Conservation (phyloP, 2,113 vertebrate genomes). For the Regulus satrapa region DNA sequence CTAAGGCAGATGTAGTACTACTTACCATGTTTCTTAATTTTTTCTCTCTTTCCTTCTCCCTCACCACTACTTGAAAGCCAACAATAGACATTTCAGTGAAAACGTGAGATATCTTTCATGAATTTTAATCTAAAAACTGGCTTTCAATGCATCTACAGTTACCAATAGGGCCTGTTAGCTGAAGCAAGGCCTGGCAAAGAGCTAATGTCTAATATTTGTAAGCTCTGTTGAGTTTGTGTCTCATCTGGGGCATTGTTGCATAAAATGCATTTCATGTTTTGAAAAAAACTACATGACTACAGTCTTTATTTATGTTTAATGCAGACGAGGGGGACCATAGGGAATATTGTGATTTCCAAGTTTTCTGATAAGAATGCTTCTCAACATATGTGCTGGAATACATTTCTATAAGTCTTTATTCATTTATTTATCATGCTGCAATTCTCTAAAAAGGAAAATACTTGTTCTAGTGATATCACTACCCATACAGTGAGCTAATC, state of each 20-base stretch:
- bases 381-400: constrained; percentile 29
- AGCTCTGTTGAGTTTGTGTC: constrained; percentile 55
- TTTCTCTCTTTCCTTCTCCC: background rate
- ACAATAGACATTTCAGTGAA: background rate
- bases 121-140: constrained; percentile 68
- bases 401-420: constrained; percentile 64
- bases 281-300: constrained; percentile 3
- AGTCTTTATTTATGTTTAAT: constrained; percentile 71
- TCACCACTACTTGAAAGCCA: background rate
- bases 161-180: constrained; percentile 53
- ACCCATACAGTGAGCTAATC: constrained; percentile 38
- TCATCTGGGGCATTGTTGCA: constrained; percentile 67
- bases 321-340: constrained; percentile 29
- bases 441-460: constrained; percentile 66
- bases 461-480: constrained; percentile 54
- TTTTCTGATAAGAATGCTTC: constrained; percentile 61
- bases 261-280: constrained; percentile 71
- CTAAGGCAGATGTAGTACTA: background rate
- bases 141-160: constrained; percentile 51
- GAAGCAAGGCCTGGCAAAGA: constrained; percentile 49
- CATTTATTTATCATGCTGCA: constrained; percentile 75
- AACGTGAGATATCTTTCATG: constrained; percentile 54
- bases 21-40: background rate
- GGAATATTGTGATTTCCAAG: constrained; percentile 68
- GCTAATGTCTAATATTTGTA: constrained; percentile 57